Evolutionary conservation across 1,140 invertebrate genomes (phyloP), one percentile per base, ranked within the genome.

Genomic region (Aphidius gifuensis): DNA sequence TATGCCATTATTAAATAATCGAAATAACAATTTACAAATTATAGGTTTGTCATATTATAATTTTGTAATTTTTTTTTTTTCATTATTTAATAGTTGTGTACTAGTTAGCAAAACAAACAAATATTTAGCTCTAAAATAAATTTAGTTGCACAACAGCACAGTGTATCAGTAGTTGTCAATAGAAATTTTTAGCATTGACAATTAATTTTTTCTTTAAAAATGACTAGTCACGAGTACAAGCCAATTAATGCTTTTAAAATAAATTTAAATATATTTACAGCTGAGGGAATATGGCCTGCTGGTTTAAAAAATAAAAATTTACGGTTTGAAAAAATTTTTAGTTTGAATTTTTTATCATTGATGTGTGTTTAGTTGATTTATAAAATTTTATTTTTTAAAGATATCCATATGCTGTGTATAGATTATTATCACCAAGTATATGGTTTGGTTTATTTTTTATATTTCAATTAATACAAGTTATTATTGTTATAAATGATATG

Each of bases 181-280:
- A 0, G 16, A 16, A 16, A 16, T 16, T 16, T 16, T 16, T 16
- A 16, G 1, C 16, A 1, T 16, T 16, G 16, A 16, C 16, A 16
- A 16, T 16, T 16, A 16, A 16, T 16, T 16, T 16, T 16, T 16
- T 53, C 38, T 38, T 53, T 39, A 1, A 32, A 42, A 16, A 55
- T 55, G 53, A 55, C 42, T 5, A 43, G 9, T n/a, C n/a, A 40
- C 39, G n/a, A 40, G 1, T 55, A 61, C 21, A 55, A 21, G 21
- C 60, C 60, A 9, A 43, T 55, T n/a, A 47, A 55, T 21, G 60
- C 60, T 9, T 61, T 61, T 38, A 42, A 47, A 23, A 44, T 61
- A 11, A 61, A 56, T 9, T 40, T 61, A 4, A 53, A 51, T n/a
- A 55, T 54, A 40, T 61, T 51, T 16, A 61, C 44, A 46, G 44